These are phyloP conservation scores for Antechinus stuartii DNA, from an alignment of 2,113 vertebrate genomes.

Conservation along the genomic window DNA sequence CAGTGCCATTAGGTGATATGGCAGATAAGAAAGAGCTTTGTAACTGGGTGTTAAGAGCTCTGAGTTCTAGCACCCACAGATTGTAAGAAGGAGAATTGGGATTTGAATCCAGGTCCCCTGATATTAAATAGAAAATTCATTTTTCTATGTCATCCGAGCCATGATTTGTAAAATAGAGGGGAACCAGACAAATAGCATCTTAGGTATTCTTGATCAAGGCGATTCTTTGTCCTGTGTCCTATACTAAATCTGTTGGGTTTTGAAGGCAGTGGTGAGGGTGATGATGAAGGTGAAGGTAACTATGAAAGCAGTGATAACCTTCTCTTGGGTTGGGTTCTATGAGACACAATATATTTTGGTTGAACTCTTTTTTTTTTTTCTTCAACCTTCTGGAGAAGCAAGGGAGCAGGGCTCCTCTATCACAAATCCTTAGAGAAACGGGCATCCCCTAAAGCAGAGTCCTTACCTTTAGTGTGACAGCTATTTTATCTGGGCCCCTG, in stretches of 20 bases:
- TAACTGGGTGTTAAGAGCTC: too few species aligned
- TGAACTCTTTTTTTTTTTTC: conserved; percentile 29
- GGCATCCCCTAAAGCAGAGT: conserved; percentile 46
- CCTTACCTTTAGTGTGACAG: conserved; percentile 57
- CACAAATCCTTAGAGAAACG: conserved; percentile 48
- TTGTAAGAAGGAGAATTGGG: neutral
- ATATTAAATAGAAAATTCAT: neutral
- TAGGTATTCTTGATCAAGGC: neutral
- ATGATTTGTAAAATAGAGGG: neutral
- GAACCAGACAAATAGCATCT: neutral
- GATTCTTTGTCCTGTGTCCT: neutral
- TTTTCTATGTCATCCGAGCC: neutral
- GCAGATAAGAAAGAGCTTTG: neutral
- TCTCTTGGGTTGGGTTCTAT: neutral
- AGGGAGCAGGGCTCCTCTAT: conserved; percentile 23
- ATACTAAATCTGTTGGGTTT: neutral
- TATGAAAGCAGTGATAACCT: neutral
- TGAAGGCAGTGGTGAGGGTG: neutral
- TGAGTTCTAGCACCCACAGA: neutral
- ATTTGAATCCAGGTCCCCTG: neutral
- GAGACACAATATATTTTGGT: neutral
- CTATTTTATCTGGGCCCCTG: conserved; percentile 62
- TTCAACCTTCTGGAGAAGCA: conserved; percentile 43
- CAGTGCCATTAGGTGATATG: too few species aligned
- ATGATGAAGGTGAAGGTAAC: neutral